Percentiles rank a stretch among this genome's conserved stretches.
phyloP scores from a whole-genome alignment of 2,888 invertebrate species.

The Gnatocerus cornutus region DNA sequence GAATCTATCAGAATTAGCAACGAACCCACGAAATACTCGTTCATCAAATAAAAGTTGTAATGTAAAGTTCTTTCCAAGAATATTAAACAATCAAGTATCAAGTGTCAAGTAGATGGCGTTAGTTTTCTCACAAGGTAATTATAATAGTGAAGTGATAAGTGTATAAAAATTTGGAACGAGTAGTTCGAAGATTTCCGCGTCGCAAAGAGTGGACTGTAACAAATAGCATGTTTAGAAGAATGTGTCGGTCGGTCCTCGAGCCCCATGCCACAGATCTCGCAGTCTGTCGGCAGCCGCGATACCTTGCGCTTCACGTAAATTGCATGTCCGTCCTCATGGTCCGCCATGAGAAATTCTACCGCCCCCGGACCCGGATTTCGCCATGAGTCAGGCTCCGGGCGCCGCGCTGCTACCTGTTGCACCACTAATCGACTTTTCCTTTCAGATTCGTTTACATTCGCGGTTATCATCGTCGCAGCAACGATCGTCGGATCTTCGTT shows the following conservation, averaged over 20 bases:
- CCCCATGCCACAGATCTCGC: slow-evolving; percentile 59
- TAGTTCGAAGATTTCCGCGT: slow-evolving; percentile 28
- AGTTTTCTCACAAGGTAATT: slow-evolving; percentile 48
- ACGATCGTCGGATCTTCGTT: slow-evolving; percentile 47
- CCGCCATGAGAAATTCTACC: slow-evolving; percentile 28
- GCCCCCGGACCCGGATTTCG: slow-evolving; percentile 42
- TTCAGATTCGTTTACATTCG: slow-evolving; percentile 40
- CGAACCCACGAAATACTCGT: no score
- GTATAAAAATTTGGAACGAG: slow-evolving; percentile 39
- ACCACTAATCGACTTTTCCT: slow-evolving; percentile 28
- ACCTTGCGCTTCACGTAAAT: slow-evolving; percentile 59
- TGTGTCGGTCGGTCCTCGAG: slow-evolving; percentile 58
- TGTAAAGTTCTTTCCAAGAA: no score
- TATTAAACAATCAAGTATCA: neutral
- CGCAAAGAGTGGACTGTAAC: slow-evolving; percentile 56
- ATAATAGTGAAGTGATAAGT: slow-evolving; percentile 42
- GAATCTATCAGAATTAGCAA: slow-evolving; percentile 7
- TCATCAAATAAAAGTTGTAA: no score
- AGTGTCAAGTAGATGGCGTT: slow-evolving; percentile 43
- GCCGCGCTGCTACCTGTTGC: slow-evolving; percentile 43
- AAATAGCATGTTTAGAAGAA: slow-evolving; percentile 60
- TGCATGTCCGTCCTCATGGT: slow-evolving; percentile 44
- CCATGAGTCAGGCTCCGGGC: slow-evolving; percentile 47
- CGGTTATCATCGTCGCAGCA: slow-evolving; percentile 26
- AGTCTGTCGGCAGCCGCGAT: slow-evolving; percentile 62